Percentiles rank a stretch among this genome's conserved stretches.
These are phyloP conservation scores for Leiothrix lutea DNA, from an alignment of 2,113 vertebrate genomes.

Conservation along the genomic window DNA sequence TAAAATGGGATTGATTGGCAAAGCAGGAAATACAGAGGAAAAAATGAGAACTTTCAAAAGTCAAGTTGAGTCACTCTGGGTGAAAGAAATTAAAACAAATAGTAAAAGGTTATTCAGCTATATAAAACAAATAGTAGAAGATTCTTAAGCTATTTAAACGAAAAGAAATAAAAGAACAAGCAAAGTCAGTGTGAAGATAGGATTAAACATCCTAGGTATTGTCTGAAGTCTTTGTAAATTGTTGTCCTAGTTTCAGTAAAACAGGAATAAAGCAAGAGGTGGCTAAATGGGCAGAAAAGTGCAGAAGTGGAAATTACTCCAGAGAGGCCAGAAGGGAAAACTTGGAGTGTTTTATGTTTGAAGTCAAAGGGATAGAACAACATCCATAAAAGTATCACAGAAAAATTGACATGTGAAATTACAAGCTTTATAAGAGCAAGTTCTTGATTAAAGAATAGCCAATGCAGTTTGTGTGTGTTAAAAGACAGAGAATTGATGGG, in stretches of 20 bases:
- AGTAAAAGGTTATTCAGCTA: constrained; percentile 50
- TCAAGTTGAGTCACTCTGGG: constrained; percentile 6
- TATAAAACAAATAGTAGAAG: constrained; percentile 44
- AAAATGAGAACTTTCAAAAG: constrained; percentile 17
- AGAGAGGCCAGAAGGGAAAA: not conserved
- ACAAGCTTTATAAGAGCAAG: not conserved
- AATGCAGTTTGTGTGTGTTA: not conserved
- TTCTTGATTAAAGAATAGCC: not conserved
- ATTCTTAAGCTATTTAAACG: constrained; percentile 7
- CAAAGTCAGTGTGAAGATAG: not conserved
- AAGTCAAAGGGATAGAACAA: not conserved
- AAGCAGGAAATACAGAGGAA: not conserved
- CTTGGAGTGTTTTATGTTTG: not conserved
- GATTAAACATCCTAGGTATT: not conserved
- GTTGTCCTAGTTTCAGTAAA: not conserved
- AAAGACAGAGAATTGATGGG: not conserved
- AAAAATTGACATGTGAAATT: not conserved
- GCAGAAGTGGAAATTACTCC: not conserved
- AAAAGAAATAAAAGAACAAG: constrained; percentile 16
- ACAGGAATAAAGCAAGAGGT: not conserved
- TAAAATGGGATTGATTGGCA: not conserved
- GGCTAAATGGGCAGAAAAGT: not conserved
- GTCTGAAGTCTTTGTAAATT: not conserved
- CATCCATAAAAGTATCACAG: not conserved
- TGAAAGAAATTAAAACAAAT: constrained; percentile 53